phyloP scores from a whole-genome alignment of 2,113 vertebrate species.

The Urocolius indicus region DNA sequence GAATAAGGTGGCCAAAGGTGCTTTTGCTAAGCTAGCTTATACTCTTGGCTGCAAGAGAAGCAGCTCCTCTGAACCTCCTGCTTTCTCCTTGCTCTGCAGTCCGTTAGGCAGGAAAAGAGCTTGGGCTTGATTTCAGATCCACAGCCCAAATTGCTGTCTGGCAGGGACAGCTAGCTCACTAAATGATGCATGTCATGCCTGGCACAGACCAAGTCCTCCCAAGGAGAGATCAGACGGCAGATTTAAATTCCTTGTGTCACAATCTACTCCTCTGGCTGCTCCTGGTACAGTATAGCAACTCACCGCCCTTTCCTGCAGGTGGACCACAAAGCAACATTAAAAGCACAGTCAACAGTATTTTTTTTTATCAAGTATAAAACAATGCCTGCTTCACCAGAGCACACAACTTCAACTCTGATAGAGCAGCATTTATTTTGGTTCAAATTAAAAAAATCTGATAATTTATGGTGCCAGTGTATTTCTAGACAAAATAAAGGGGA shows the following conservation, averaged over 20 bases:
- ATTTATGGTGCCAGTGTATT: background rate
- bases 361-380: background rate
- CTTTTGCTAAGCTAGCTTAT: background rate
- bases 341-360: background rate
- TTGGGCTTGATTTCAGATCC: background rate
- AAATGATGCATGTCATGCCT: background rate
- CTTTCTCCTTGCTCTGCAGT: background rate
- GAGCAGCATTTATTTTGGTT: background rate
- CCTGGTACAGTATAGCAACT: background rate
- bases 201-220: background rate
- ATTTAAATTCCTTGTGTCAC: background rate
- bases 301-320: background rate
- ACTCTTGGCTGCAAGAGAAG: background rate
- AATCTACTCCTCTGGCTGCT: slow-evolving; percentile 13
- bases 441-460: background rate
- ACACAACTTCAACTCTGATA: background rate
- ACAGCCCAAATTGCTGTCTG: background rate
- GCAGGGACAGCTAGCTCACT: background rate
- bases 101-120: background rate
- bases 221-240: background rate
- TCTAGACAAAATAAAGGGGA: fast-evolving
- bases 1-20: background rate
- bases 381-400: background rate
- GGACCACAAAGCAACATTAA: background rate
- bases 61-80: background rate